phyloP scores from a whole-genome alignment of 2,888 invertebrate genomes.

The Conomelus anceps region DNA sequence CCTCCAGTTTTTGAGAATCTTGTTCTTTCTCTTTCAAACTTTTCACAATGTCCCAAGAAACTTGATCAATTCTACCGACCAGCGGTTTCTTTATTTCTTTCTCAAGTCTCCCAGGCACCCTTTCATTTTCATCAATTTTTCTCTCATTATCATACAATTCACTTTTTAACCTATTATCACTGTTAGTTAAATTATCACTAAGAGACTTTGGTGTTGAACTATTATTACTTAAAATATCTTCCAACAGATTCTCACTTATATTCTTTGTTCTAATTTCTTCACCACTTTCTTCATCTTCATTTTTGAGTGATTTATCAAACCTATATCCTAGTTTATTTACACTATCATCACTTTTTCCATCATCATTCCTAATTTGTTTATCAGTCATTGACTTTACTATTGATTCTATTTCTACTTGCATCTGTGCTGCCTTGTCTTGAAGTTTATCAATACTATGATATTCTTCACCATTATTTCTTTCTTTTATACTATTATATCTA shows the following conservation, averaged over 20 bases:
- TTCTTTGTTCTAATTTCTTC: neutral
- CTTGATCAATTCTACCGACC: neutral
- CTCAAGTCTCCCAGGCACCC: neutral
- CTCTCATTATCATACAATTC: neutral
- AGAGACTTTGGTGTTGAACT: neutral
- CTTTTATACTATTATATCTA: neutral
- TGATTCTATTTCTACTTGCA: neutral
- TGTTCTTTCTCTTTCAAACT: neutral
- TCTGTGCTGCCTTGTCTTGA: too few relatives aligned
- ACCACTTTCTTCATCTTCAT: too few relatives aligned
- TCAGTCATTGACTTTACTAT: neutral
- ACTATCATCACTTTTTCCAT: neutral
- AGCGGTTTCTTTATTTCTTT: neutral
- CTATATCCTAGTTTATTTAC: neutral
- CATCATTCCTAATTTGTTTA: neutral
- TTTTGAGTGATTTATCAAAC: neutral
- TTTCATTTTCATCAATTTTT: neutral
- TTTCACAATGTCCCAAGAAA: neutral
- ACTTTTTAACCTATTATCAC: slow-evolving; percentile 20
- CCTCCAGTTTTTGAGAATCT: neutral
- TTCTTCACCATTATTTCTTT: neutral
- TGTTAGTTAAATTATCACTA: neutral
- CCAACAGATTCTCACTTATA: neutral
- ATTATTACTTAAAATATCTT: neutral
- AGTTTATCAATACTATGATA: neutral